These are phyloP conservation scores for Syngnathus floridae DNA, from an alignment of 2,113 vertebrate species.

Conservation along the genomic window DNA sequence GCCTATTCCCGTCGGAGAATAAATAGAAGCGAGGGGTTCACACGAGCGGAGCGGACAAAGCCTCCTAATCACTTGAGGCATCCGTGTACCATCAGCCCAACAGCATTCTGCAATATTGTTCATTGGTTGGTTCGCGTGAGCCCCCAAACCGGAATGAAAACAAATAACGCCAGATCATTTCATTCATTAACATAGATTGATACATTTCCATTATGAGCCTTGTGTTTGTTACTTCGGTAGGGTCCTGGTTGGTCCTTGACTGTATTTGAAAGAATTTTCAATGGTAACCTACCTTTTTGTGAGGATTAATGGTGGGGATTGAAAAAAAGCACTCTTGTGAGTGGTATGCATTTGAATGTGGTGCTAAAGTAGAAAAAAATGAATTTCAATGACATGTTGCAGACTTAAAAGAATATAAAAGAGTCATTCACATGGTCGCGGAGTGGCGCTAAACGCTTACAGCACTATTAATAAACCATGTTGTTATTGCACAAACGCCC, in stretches of 20 bases:
- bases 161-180: neutral
- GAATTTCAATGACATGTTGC: neutral
- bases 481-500: conserved; percentile 45
- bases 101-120: conserved; percentile 44
- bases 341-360: neutral
- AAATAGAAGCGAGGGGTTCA: conserved; percentile 66
- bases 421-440: neutral
- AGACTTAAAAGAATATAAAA: neutral
- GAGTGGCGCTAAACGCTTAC: neutral
- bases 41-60: conserved; percentile 47
- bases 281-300: neutral
- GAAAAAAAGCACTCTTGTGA: neutral
- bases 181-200: neutral
- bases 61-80: conserved; percentile 58
- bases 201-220: neutral
- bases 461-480: conserved; percentile 62
- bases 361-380: neutral
- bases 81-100: conserved; percentile 62
- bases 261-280: neutral
- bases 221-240: neutral
- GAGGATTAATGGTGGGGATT: neutral
- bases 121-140: neutral
- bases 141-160: neutral
- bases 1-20: conserved; percentile 58
- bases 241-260: neutral